Evolutionary conservation across 1,140 invertebrate species (phyloP), one percentile per base, ranked within the genome.

Genomic region (Conus ventricosus): DNA sequence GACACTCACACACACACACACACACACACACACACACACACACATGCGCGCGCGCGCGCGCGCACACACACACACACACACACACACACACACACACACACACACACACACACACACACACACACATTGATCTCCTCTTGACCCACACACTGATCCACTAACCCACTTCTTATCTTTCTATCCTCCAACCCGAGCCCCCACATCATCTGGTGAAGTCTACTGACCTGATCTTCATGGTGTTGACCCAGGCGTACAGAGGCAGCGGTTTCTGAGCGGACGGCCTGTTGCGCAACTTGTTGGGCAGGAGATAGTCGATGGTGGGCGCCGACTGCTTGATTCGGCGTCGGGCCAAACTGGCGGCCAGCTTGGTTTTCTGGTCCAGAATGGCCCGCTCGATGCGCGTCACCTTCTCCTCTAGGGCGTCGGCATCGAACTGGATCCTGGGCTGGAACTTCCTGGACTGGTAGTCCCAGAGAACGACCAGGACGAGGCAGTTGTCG

Each of bases 161-260:
- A 20, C 80, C 54, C 51, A 39, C 55, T 39, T 53, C 75, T 20
- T 63, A 6, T 25, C 4, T 0, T 11, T 27, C n/a, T 25, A 6
- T 25, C 23, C 76, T 25, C 76, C n/a, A 17, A n/a, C 76, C 11
- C n/a, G 4, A 78, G n/a, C n/a, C 76, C 76, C 39, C 76, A n/a
- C 11, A 57, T 23, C 71, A 53, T 51, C 6, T 15, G 8, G 15
- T 15, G 57, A 25, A 67, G 20, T 27, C 55, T 5, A 92, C 88
- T 91, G 88, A 94, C 94, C 87, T 93, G n/a, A 90, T 91, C 85
- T 93, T 94, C 51, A 90, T 51, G 80, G 91, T 91, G 88, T 94
- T 94, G 51, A 94, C 91, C 94, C 94, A 94, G n/a, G 90, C 57
- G 85, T 91, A 93, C n/a, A 93, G 88, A 23, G 91, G 92, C 85